A percentile compares a stretch with the other conserved stretches of the same genome.
phyloP scores from a whole-genome alignment of 2,113 vertebrate species.

The Tinamus guttatus region DNA sequence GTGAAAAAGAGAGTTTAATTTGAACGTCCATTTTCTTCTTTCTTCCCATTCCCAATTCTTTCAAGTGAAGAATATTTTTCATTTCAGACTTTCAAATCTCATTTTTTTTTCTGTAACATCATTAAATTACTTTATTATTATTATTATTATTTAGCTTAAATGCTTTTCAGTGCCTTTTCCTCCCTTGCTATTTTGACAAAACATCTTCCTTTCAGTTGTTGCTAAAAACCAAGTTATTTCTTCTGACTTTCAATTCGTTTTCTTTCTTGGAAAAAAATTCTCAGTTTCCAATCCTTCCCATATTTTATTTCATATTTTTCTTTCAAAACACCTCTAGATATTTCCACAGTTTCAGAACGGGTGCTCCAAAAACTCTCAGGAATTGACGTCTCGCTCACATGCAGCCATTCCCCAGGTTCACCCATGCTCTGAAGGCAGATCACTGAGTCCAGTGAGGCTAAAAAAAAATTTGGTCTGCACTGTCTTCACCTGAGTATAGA shows the following conservation, averaged over 20 bases:
- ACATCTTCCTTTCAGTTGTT: not conserved
- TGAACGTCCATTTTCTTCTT: not conserved
- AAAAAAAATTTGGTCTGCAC: too few species aligned
- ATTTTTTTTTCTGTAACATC: not conserved
- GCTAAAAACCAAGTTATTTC: not conserved
- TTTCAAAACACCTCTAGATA: not conserved
- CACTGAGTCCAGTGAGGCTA: rapidly evolving
- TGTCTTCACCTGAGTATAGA: not conserved
- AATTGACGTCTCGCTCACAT: not conserved
- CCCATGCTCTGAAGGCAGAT: not conserved
- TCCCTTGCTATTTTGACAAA: not conserved
- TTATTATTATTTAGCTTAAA: not conserved
- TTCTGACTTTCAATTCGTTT: not conserved
- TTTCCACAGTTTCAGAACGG: not conserved
- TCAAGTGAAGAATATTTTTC: not conserved
- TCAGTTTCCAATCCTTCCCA: not conserved
- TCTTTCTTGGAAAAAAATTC: not conserved
- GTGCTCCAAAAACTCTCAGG: not conserved
- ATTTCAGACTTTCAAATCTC: not conserved
- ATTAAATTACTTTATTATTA: not conserved
- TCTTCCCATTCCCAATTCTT: not conserved
- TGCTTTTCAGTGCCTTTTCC: not conserved
- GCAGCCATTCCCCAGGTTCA: not conserved
- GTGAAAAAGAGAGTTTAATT: not conserved
- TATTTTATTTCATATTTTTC: not conserved